Evolutionary conservation across 1,140 invertebrate species (phyloP).

Genomic region (Heliothis subflexa): DNA sequence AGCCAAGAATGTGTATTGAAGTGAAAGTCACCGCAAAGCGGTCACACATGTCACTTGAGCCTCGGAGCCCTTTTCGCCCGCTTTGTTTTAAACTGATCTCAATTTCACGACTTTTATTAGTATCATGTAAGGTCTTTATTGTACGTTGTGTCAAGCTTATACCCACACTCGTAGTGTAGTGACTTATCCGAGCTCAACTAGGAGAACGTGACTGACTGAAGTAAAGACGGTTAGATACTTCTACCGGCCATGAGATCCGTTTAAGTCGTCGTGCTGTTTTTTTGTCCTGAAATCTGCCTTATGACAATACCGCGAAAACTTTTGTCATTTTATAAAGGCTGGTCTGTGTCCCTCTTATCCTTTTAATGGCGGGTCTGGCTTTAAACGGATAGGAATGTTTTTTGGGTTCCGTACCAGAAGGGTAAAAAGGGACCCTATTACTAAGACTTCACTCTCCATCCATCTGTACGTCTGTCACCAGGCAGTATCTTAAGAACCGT

Average conservation of each 20-base stretch:
- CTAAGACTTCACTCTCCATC: too few relatives aligned
- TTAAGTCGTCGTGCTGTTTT: conserved; percentile 23
- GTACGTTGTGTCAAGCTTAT: conserved; percentile 37
- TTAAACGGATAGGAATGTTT: conserved; percentile 5
- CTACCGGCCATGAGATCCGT: conserved; percentile 44
- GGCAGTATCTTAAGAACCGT: too few relatives aligned
- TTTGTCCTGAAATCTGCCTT: conserved; percentile 28
- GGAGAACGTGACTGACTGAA: conserved; percentile 41
- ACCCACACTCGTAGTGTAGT: conserved; percentile 4
- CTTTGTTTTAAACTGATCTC: conserved; percentile 1
- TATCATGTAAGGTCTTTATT: conserved; percentile 14
- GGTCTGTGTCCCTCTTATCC: conserved; percentile 12
- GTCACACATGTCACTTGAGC: conserved; percentile 25
- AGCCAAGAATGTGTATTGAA: neutral
- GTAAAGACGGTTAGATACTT: conserved; percentile 18
- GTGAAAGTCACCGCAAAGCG: conserved; percentile 36
- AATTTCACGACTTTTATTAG: conserved; percentile 23
- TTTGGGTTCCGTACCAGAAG: neutral
- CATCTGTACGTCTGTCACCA: too few relatives aligned
- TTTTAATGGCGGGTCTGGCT: conserved; percentile 43
- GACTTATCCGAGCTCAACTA: conserved; percentile 21
- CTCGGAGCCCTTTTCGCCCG: neutral
- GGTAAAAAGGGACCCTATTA: too few relatives aligned
- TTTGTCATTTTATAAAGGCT: conserved; percentile 34
- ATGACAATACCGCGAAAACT: conserved; percentile 23